Evolutionary conservation across 2,113 vertebrate genomes (phyloP), one percentile per base, ranked within the genome.

Genomic region (Larimichthys crocea): DNA sequence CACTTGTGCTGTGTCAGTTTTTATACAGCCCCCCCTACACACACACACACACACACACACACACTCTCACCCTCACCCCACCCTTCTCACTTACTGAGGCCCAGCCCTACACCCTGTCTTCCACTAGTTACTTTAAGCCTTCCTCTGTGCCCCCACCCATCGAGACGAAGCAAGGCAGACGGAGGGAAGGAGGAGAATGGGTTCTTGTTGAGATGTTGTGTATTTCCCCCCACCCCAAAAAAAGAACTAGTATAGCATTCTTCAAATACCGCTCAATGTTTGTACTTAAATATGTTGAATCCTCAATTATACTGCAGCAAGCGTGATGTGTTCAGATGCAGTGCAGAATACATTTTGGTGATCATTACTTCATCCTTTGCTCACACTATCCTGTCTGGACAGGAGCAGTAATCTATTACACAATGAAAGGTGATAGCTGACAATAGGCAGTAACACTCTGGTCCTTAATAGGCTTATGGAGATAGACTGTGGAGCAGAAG

Each of bases 1-100:
- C 82, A 84, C 92, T 93, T 93, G 93, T 93, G 79, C 87, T 91
- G 87, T 83, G 89, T 84, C 89, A 87, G 79, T 85, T 91, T 93
- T 94, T 94, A 94, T 94, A 94, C 73, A 74, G 40, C 82, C 76
- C 82, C 85, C 75, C 62, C 76, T 8, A 31, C 26, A 26, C 26
- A 26, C 26, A 3, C 26, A 26, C 35, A 8, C 31, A 35, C 31
- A 35, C 31, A 35, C 31, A 35, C 31, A 35, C 35, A 35, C 7
- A 35, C 35, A 35, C 35, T 8, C 35, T 35, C 5, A 40, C 69
- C 76, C 70, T 70, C 63, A 63, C 59, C 26, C 63, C 48, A 16
- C 53, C 55, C 46, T 85, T 50, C 82, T 74, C 57, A 73, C 61
- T 48, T 16, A 57, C 75, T 11, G 62, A 89, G 83, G 91, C 89